These are phyloP conservation scores for Rhadinocentrus ornatus DNA, from an alignment of 2,797 vertebrate genomes.

Conservation along the genomic window DNA sequence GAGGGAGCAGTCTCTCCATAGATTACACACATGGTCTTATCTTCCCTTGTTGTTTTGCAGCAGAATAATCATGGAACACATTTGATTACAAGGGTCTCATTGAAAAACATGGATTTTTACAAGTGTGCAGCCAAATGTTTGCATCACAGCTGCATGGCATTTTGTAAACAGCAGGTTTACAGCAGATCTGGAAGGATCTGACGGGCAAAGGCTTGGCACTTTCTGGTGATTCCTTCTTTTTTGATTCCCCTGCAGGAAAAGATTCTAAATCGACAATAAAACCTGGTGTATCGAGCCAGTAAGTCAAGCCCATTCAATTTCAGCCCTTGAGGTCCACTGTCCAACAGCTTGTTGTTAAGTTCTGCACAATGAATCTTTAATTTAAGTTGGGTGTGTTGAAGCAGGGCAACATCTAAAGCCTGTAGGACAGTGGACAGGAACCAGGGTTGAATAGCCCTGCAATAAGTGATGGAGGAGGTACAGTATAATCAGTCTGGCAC, in stretches of 20 bases:
- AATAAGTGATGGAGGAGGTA: no score
- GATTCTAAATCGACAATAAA: no score
- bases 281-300: no score
- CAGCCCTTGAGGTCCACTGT: no score
- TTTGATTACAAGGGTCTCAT: constrained; percentile 77
- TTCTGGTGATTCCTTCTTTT: constrained; percentile 5
- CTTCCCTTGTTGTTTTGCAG: constrained; percentile 50
- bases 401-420: no score
- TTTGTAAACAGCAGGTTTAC: constrained; percentile 37
- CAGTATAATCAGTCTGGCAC: no score
- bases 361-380: no score
- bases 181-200: constrained; percentile 24
- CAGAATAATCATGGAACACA: constrained; percentile 70
- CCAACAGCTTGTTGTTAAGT: no score
- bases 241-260: constrained; percentile 23
- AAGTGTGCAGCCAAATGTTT: constrained; percentile 67
- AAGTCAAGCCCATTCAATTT: no score
- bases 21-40: constrained; percentile 60
- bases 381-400: no score
- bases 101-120: constrained; percentile 78
- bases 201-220: not conserved
- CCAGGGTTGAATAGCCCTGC: no score
- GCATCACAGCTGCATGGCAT: constrained; percentile 51
- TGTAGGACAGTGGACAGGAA: no score
- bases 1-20: constrained; percentile 27